Base-by-base conservation (phyloP, 2,113 vertebrate genomes). In the Anas platyrhynchos region DNA sequence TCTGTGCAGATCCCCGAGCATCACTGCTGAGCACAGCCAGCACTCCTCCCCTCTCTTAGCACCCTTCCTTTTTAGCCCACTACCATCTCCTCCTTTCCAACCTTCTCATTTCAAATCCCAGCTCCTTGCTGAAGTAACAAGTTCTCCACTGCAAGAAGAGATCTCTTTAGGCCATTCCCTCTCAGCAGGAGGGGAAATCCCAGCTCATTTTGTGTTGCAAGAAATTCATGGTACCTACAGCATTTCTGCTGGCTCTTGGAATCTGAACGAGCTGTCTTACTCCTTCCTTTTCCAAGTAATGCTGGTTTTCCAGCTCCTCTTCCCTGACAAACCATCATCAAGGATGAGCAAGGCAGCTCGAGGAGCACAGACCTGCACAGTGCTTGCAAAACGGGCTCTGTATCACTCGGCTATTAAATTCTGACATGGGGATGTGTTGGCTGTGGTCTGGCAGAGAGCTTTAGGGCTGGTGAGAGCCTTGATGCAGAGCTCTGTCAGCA, bases 11-110 rank as follows among this genome's bases (percentile, higher is more conserved):
- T 27, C 36, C 44, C 27, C 15, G 11, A n/a, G 32, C 20, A 31
- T 44, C 2, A 0, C 41, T 44, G 61, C 54, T 0, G 1, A 62
- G 46, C 41, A 7, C 27, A n/a, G 50, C 41, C 46, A 65, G 41
- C 25, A 55, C 16, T 61, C 43, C 23, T 89, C 69, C 41, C 13
- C 20, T 52, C 43, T 76, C 43, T 36, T 29, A 34, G 16, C 50
- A 65, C 10, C 26, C 25, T 38, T 76, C 46, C 25, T 65, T 58
- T 78, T 63, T 22, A 36, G 38, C 52, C 15, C 11, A 55, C 44
- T 23, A 38, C 13, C 16, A 17, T 34, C 34, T 67, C 44, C 32
- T 69, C 20, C 13, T 61, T 74, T 46, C 31, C 12, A 66, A 48
- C 18, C 8, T 52, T 44, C 20, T 34, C 32, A 52, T 41, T 61